phyloP scores from a whole-genome alignment of 2,888 invertebrate species.

The Drosophila siamana region DNA sequence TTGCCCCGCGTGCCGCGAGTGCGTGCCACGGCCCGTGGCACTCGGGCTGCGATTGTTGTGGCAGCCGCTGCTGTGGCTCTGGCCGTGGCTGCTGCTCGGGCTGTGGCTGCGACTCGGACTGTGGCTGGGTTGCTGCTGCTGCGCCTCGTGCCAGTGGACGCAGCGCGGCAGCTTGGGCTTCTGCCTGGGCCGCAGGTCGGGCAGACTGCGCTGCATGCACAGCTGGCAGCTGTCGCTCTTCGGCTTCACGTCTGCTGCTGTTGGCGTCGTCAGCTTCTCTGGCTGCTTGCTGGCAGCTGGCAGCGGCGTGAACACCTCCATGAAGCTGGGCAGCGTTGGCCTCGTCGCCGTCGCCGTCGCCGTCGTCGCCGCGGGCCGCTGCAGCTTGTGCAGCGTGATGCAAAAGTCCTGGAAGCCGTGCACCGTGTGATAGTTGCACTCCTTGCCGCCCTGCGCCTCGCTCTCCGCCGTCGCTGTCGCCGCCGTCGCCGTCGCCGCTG shows the following conservation, averaged over 20 bases:
- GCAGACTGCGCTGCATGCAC: conserved; percentile 40
- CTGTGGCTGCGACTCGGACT: not conserved
- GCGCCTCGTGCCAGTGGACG: conserved; percentile 50
- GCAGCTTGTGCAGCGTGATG: conserved; percentile 54
- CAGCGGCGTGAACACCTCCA: conserved; percentile 48
- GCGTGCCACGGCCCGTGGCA: too few species aligned
- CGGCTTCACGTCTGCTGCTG: too few species aligned
- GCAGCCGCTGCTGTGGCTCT: too few species aligned
- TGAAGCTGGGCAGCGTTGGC: conserved; percentile 38
- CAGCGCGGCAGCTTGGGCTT: conserved; percentile 11
- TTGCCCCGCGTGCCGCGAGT: conserved; percentile 5
- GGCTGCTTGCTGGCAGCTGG: not conserved
- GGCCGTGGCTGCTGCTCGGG: too few species aligned
- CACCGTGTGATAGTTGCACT: conserved; percentile 59
- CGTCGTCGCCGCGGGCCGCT: not conserved
- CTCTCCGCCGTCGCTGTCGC: not conserved
- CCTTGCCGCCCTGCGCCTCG: not conserved
- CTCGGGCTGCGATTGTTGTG: not conserved
- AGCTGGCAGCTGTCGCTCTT: not conserved
- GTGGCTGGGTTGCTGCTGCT: not conserved
- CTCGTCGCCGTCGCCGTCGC: not conserved
- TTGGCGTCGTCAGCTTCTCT: too few species aligned
- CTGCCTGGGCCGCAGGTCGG: conserved; percentile 24
- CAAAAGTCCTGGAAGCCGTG: conserved; percentile 71
- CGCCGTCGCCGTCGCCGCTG: too few species aligned